phyloP scores from a whole-genome alignment of 2,888 invertebrate species.

The Phalangium opilio region DNA sequence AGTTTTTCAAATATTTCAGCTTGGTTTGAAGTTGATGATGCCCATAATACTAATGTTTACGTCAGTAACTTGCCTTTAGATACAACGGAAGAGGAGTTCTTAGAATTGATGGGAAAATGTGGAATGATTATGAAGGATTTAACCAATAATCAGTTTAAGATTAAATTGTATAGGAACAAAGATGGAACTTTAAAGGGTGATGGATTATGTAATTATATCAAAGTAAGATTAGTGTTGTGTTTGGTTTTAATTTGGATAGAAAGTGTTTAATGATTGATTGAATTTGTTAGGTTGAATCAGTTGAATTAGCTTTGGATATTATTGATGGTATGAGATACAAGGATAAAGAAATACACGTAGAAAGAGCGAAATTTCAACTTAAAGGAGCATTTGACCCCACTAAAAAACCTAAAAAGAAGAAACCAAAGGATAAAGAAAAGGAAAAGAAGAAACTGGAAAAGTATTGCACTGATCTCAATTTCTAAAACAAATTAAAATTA shows the following conservation, averaged over 20 bases:
- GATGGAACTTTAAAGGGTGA: conserved; percentile 79
- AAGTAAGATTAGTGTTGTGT: conserved; percentile 39
- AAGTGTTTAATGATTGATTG: too few relatives aligned
- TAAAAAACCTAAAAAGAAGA: conserved; percentile 75
- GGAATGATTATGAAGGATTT: conserved; percentile 84
- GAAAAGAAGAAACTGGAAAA: conserved; percentile 81
- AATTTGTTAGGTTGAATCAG: conserved; percentile 62
- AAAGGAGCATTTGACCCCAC: conserved; percentile 85
- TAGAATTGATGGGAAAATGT: conserved; percentile 87
- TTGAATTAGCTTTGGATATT: conserved; percentile 75
- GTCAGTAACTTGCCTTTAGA: conserved; percentile 79
- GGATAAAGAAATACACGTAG: conserved; percentile 61
- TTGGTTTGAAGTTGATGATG: conserved; percentile 86
- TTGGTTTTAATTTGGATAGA: too few relatives aligned
- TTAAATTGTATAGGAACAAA: conserved; percentile 79
- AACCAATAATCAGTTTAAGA: conserved; percentile 58
- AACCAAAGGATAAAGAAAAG: conserved; percentile 71
- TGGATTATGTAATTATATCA: conserved; percentile 88
- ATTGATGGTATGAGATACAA: conserved; percentile 71
- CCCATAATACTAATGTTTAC: conserved; percentile 87
- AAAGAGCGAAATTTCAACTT: conserved; percentile 82
- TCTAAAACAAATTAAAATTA: too few relatives aligned
- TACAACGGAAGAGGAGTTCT: conserved; percentile 65
- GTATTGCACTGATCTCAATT: too few relatives aligned
- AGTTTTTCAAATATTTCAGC: conserved; percentile 26